Conservation (phyloP, 2,113 vertebrate genomes). For the Phylloscopus trochiloides region DNA sequence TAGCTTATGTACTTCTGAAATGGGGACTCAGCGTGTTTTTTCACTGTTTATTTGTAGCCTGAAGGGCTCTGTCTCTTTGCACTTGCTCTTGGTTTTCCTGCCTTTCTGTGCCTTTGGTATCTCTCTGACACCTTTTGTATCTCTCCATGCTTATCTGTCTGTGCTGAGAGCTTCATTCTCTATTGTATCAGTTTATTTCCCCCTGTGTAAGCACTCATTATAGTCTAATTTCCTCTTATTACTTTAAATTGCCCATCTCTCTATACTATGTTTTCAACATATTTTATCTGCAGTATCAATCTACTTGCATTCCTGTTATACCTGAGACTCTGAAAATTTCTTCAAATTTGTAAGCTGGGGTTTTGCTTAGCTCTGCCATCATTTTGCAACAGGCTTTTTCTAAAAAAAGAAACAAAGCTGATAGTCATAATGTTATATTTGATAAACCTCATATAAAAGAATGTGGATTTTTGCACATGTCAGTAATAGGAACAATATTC, state of each 20-base stretch:
- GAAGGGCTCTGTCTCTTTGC: background rate
- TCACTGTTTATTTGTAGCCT: background rate
- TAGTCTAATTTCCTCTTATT: background rate
- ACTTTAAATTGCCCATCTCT: background rate
- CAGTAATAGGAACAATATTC: background rate
- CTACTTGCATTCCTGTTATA: background rate
- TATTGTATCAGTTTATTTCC: background rate
- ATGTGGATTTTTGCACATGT: background rate
- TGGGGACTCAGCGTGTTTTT: background rate
- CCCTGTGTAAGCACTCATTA: background rate
- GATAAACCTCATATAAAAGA: background rate
- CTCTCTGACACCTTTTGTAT: background rate
- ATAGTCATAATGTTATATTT: background rate
- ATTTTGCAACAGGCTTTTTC: background rate
- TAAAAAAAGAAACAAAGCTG: background rate
- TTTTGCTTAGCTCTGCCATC: background rate
- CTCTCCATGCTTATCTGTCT: background rate
- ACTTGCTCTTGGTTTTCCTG: background rate
- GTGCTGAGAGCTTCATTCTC: background rate
- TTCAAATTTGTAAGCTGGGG: background rate
- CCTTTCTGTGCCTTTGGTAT: background rate
- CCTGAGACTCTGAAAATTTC: background rate
- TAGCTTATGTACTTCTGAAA: background rate
- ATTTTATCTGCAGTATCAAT: background rate
- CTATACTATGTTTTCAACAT: background rate